Evolutionary conservation across 2,797 vertebrate species (phyloP).

Genomic region (Fundulus diaphanus): DNA sequence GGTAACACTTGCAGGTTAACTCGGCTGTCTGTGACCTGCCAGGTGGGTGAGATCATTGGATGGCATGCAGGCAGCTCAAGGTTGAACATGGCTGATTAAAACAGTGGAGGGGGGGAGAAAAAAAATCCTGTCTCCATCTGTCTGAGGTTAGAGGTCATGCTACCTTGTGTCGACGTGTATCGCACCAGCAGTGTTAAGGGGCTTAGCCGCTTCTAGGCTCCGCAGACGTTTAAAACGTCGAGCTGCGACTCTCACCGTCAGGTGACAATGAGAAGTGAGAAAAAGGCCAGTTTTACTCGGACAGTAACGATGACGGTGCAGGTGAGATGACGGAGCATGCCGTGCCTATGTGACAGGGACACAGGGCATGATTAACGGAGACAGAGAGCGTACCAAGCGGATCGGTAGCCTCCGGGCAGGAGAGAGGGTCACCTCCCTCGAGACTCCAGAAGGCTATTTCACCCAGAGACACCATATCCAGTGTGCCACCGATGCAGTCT

Average conservation of each 20-base stretch:
- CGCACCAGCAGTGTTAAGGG: conserved; percentile 65
- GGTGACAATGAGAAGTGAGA: conserved; percentile 39
- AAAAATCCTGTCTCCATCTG: conserved; percentile 77
- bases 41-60: conserved; percentile 49
- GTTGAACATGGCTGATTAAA: conserved; percentile 75
- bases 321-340: conserved; percentile 66
- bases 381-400: conserved; percentile 46
- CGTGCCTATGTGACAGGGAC: conserved; percentile 58
- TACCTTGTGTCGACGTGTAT: conserved; percentile 57
- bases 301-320: conserved; percentile 29
- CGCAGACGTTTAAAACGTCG: conserved; percentile 41
- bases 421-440: conserved; percentile 81
- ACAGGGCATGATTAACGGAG: conserved; percentile 49
- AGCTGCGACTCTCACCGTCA: conserved; percentile 28
- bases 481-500: conserved; percentile 80
- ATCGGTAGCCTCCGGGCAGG: conserved; percentile 76
- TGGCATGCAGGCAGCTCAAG: conserved; percentile 72
- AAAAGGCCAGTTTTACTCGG: conserved; percentile 28
- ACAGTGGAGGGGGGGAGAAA: conserved; percentile 31
- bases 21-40: conserved; percentile 40
- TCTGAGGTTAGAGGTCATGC: conserved; percentile 63
- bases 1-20: conserved; percentile 43
- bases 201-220: conserved; percentile 63
- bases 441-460: conserved; percentile 87
- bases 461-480: conserved; percentile 81